Evolutionary conservation across 2,888 invertebrate genomes (phyloP).

Genomic region (Amphipyra berbera): DNA sequence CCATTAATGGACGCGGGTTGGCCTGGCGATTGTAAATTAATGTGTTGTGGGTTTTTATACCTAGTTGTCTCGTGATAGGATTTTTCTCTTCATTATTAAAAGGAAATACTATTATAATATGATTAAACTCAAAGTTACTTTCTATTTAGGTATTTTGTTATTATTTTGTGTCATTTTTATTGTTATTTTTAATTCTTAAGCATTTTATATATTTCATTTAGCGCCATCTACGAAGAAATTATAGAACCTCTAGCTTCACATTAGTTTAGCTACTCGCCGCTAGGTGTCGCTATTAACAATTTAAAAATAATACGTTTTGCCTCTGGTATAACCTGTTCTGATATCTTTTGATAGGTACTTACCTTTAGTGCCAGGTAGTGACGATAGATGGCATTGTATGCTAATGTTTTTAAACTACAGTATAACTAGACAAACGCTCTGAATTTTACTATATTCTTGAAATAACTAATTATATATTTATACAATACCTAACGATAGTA

Average conservation of each 20-base stretch:
- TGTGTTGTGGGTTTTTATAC: neutral
- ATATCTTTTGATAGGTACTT: too few species aligned
- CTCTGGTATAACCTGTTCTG: too few species aligned
- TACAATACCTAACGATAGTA: too few species aligned
- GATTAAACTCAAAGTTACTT: too few species aligned
- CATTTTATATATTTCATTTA: neutral
- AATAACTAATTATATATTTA: too few species aligned
- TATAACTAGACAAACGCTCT: too few species aligned
- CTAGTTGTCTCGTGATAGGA: neutral
- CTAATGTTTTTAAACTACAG: too few species aligned
- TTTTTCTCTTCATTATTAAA: neutral
- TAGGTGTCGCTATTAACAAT: slow-evolving; percentile 30
- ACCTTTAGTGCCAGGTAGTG: too few species aligned
- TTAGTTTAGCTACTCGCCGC: slow-evolving; percentile 29
- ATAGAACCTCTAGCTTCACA: neutral
- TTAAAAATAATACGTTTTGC: too few species aligned
- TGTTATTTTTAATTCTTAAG: neutral
- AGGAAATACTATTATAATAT: too few species aligned
- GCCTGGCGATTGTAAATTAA: slow-evolving; percentile 9
- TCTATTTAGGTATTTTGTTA: neutral
- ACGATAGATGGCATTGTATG: too few species aligned
- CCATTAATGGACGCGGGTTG: slow-evolving; percentile 41
- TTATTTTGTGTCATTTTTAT: neutral
- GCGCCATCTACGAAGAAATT: slow-evolving; percentile 25
- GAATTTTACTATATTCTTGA: too few species aligned